These are phyloP conservation scores for Bergia puertoricense DNA, from an alignment of 92 coral and sea anemone genomes.

Conservation along the genomic window DNA sequence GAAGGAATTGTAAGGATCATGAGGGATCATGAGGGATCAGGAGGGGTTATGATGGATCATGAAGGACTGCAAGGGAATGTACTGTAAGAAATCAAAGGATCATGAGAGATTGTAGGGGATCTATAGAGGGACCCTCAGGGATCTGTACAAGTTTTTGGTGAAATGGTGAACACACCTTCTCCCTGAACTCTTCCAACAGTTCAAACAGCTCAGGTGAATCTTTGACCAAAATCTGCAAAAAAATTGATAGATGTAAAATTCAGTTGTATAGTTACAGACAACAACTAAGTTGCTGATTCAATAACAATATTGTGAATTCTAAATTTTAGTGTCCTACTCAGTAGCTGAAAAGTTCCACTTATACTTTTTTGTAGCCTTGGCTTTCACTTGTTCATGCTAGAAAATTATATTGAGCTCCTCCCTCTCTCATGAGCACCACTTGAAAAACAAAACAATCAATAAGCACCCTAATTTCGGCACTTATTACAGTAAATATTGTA, in stretches of 20 bases:
- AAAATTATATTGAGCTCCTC: background rate
- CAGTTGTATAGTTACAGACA: background rate
- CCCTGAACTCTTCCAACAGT: constrained; percentile 81
- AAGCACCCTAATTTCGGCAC: too few species aligned
- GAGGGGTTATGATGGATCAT: background rate
- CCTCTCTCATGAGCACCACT: background rate
- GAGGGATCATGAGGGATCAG: background rate
- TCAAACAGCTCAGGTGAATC: constrained; percentile 96
- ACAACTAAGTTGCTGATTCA: background rate
- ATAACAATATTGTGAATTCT: too few species aligned
- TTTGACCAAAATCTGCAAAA: constrained; percentile 73
- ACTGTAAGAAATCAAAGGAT: background rate
- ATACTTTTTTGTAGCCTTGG: background rate
- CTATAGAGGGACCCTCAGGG: too few species aligned
- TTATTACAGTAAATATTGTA: background rate
- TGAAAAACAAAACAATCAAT: too few species aligned
- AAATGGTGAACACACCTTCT: constrained; percentile 61
- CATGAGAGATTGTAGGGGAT: background rate
- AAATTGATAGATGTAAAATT: background rate
- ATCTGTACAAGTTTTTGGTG: background rate
- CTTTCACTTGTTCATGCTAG: background rate
- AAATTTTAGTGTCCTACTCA: background rate
- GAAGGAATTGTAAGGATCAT: background rate
- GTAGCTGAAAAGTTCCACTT: background rate
- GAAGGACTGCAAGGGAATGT: too few species aligned